Base-by-base conservation (phyloP, 2,888 invertebrate species). In the Stenodera caucasica region DNA sequence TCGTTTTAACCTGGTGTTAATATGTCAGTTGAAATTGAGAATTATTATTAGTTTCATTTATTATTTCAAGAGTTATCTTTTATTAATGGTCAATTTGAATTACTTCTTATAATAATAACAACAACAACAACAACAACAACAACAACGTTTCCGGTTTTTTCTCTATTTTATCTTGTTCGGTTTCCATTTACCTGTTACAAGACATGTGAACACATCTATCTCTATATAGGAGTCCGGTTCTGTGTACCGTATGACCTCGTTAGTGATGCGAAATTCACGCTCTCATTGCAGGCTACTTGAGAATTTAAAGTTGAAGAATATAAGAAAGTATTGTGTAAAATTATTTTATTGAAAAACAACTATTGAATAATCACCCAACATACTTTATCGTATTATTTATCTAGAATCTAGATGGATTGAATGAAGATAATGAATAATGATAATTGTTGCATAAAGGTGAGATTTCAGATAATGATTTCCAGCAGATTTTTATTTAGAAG, bases 1-100 rank as follows among this genome's bases (percentile, higher is more conserved):
- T 63, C 63, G 60, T 50, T 55, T 49, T 55, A 49, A 32, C 12
- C 61, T 54, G 57, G 61, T 61, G 61, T 57, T 60, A 57, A 60
- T 57, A 57, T 57, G 60, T 61, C 33, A 57, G 35, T 52, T 29
- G 26, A 9, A 45, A 45, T 53, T 53, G 40, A 53, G 12, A 45
- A 18, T 23, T 32, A 49, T 55, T 49, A 30, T 55, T 49, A 26
- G 3, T 1, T n/a, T n/a, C 12, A 23, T 37, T 37, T 35, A 11
- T 33, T 23, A 21, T 23, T 30, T 26, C n/a, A 50, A 29, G n/a
- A 26, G 21, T 35, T n/a, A 35, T 14, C 14, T 14, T 14, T 6
- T 14, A 14, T 2, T 7, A n/a, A 8, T 52, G 30, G 11, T 52
- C 30, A 52, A 29, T 52, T n/a, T n/a, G n/a, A n/a, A n/a, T n/a